Percentiles rank a stretch among this genome's conserved stretches.
Evolutionary conservation across 1,140 invertebrate species (phyloP).

Genomic region (Drosophila tropicalis): DNA sequence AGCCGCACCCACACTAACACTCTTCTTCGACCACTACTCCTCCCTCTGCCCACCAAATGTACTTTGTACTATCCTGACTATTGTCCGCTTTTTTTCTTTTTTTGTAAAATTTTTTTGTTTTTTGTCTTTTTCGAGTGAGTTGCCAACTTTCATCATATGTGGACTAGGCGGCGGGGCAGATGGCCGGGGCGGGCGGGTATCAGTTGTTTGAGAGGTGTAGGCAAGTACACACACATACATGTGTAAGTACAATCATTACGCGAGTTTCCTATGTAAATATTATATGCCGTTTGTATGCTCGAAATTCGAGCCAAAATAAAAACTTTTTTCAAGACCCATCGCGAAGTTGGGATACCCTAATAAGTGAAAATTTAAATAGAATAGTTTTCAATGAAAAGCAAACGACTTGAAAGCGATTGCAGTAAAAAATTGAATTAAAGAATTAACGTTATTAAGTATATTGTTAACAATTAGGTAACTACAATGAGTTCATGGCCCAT

Average conservation of each 20-base stretch:
- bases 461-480: too few species aligned
- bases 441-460: too few species aligned
- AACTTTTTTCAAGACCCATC: background rate
- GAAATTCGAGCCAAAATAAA: constrained; percentile 19
- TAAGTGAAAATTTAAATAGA: too few species aligned
- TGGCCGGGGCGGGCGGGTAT: background rate
- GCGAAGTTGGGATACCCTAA: background rate
- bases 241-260: constrained; percentile 79
- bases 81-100: constrained; percentile 16
- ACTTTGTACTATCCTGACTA: constrained; percentile 1
- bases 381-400: too few species aligned
- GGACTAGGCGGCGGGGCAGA: background rate
- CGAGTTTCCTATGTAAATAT: constrained; percentile 55
- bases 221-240: constrained; percentile 65
- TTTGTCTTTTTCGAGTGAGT: constrained; percentile 55
- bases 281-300: constrained; percentile 30
- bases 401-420: too few species aligned
- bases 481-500: too few species aligned
- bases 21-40: background rate
- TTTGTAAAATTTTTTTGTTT: constrained; percentile 22
- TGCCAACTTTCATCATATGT: constrained; percentile 62
- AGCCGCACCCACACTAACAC: constrained; percentile 27
- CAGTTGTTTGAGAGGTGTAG: constrained; percentile 34
- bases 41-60: background rate
- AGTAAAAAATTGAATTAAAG: too few species aligned